Percentiles rank a stretch among this genome's conserved stretches.
These are phyloP conservation scores for Drosophila lini DNA, from an alignment of 1,140 invertebrate species.

Conservation along the genomic window DNA sequence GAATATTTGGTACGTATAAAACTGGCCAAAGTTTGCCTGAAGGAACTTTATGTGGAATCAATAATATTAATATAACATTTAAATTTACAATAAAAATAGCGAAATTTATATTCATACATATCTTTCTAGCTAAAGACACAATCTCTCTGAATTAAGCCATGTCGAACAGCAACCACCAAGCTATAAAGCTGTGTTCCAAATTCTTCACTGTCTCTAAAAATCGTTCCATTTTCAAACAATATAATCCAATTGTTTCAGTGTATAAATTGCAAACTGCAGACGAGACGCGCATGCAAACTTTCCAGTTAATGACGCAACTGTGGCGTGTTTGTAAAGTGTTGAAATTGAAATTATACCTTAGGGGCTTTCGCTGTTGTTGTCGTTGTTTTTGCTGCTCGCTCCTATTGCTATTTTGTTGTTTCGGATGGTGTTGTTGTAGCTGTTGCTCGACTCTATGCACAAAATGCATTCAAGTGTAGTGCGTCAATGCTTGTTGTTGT, in stretches of 20 bases:
- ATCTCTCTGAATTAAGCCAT: too few species aligned
- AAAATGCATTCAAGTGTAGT: constrained; percentile 66
- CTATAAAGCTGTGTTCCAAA: too few species aligned
- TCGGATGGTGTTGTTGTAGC: constrained; percentile 19
- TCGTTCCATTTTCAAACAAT: too few species aligned
- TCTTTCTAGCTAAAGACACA: too few species aligned
- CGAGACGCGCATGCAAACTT: constrained; percentile 76
- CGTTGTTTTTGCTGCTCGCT: constrained; percentile 29
- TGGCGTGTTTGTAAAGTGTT: constrained; percentile 82
- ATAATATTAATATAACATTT: too few species aligned
- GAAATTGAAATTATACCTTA: constrained; percentile 82
- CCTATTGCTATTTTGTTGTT: constrained; percentile 39
- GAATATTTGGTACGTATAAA: not conserved
- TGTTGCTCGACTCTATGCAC: constrained; percentile 31
- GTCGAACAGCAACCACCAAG: too few species aligned
- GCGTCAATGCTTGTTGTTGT: constrained; percentile 43
- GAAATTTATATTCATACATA: too few species aligned
- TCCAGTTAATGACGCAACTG: constrained; percentile 81
- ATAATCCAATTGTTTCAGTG: not conserved
- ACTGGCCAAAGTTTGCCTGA: not conserved
- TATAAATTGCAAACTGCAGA: constrained; percentile 39
- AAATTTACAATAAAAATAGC: too few species aligned
- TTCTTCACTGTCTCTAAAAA: too few species aligned
- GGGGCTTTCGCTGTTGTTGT: constrained; percentile 52
- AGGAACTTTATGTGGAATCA: not conserved